phyloP scores from a whole-genome alignment of 2,797 vertebrate genomes.

The Chiloscyllium punctatum region DNA sequence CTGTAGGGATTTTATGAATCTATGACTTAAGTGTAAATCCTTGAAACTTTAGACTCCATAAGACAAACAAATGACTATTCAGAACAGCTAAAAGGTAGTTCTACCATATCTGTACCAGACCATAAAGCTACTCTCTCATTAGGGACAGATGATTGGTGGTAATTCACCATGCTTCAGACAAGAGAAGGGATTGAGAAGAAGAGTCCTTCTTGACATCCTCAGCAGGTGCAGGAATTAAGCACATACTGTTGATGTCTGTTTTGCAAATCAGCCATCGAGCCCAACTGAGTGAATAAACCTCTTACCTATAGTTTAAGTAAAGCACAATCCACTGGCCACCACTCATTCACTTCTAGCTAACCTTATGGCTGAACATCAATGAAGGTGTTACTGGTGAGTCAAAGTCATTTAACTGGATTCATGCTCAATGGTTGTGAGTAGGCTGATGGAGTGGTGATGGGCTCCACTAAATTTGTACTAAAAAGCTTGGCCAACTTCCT shows the following conservation, averaged over 20 bases:
- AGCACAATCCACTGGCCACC: background rate
- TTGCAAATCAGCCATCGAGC: no score
- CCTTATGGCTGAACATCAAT: background rate
- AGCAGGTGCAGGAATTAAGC: no score
- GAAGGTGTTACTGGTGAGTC: background rate
- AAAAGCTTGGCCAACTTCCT: background rate
- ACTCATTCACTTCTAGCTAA: background rate
- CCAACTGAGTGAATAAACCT: no score
- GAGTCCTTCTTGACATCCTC: no score
- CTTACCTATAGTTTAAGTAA: background rate
- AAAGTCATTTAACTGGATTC: background rate
- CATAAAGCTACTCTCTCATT: no score
- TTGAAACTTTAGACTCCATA: background rate
- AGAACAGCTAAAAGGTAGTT: no score
- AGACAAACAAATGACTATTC: background rate
- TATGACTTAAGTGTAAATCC: background rate
- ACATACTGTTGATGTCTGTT: no score
- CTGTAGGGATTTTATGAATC: no score
- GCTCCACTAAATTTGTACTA: background rate
- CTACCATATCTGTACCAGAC: no score
- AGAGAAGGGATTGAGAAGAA: no score
- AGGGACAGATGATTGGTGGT: no score
- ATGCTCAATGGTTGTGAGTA: background rate
- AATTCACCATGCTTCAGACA: no score
- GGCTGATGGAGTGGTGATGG: background rate